Base-by-base conservation (phyloP, 2,797 vertebrate genomes). In the Oreonectes daqikongensis region DNA sequence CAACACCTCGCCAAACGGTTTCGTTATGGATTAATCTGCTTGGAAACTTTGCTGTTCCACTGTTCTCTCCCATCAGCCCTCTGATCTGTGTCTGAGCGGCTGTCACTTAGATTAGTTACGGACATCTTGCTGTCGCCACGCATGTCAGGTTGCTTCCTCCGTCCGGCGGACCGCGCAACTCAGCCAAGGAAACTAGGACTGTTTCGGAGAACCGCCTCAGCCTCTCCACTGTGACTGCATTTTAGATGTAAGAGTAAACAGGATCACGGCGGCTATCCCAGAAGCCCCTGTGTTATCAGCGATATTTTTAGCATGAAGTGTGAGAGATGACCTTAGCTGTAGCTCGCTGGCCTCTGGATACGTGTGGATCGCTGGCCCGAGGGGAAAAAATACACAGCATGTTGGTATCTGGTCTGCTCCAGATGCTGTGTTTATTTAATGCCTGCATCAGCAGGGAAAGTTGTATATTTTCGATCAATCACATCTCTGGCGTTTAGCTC, bases 21-120 rank as follows among this genome's bases (percentile, higher is more conserved):
- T 89, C 85, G 83, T 79, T 81, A 65, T 85, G 82, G 81, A 89
- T 88, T 84, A 87, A 82, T 81, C 83, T 84, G 80, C 81, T 48
- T 79, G 71, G 77, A 84, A 91, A 87, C 85, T 87, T 88, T 81
- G 80, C 75, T 52, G 76, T 82, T 84, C 74, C 83, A 81, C 84
- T 81, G 84, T 88, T 87, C 82, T 86, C 28, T 55, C 65, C 86
- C 83, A 83, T 88, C 78, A 59, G 70, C 79, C 81, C 78, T 86
- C 86, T 85, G 87, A 90, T 90, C 85, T 89, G 87, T 87, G 86
- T 92, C 92, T 90, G 75, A 32, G 83, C 81, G 77, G 72, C 85
- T 93, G 91, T 90, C 91, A 91, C 85, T 86, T 90, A 85, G 89
- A 92, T 93, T 90, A 88, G 86, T 91, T 87, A 85, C 89, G 88